Evolutionary conservation across 2,797 vertebrate species (phyloP), one percentile per base, ranked within the genome.

Genomic region (Galagoides demidoff): DNA sequence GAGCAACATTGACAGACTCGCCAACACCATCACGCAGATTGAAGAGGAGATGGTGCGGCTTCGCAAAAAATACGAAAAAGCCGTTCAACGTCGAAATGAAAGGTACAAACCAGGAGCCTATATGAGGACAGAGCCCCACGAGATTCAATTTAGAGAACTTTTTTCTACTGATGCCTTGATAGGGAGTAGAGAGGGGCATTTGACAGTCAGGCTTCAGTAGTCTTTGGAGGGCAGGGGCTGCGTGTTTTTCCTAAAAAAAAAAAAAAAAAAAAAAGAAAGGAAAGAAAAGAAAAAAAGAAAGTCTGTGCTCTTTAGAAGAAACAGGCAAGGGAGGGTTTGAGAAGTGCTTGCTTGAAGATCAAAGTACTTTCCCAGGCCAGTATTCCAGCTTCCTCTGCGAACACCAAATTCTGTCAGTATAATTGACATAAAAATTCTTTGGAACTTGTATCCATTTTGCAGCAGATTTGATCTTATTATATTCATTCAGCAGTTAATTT

Each of bases 11-110:
- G 97, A 98, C 93, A 98, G 97, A 57, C 99, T 99, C 8, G 98
- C 98, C 45, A 92, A 97, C 92, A 98, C 45, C 23, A 98, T 99
- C 89, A 98, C 98, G 79, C 9, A 31, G 43, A 97, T 98, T 0
- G 99, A 99, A 93, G 98, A 99, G 76, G 98, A 98, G 31, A 98
- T 99, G 87, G 96, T 98, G 63, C 98, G 98, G 49, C 97, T 99
- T 13, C 98, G 92, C 43, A 99, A 98, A 94, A 99, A 97, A 79
- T 98, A 98, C 0, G 98, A 99, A 57, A 97, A 94, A 61, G 98
- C 97, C 1, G 25, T 99, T 52, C 98, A 99, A 97, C 98, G 96
- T 59, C 98, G 98, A 86, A 99, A 99, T 17, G 98, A 99, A 78
- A 98, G 99, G 99, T 99, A 98, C 93, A 92, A 57, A 27, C 39